Evolutionary conservation across 2,113 vertebrate species (phyloP).

Genomic region (Fulica atra): DNA sequence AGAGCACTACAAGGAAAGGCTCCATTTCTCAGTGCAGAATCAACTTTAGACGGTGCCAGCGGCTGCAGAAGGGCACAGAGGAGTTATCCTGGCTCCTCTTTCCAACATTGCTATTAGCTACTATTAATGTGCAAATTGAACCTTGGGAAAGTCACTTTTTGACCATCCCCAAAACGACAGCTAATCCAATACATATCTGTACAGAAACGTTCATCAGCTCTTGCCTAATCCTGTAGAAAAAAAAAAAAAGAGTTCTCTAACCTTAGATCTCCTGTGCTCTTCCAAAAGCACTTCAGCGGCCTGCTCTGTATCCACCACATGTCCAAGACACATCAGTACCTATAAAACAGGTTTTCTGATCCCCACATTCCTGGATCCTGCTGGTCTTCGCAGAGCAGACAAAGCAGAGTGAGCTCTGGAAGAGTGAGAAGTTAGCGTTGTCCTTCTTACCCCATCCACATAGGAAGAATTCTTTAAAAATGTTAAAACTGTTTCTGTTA

Average conservation of each 20-base stretch:
- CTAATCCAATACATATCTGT: background rate
- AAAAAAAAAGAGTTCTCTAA: accelerated
- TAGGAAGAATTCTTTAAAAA: background rate
- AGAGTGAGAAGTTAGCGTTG: background rate
- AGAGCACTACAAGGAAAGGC: background rate
- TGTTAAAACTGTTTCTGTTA: background rate
- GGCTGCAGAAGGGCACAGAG: background rate
- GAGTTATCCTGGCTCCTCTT: background rate
- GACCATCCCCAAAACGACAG: background rate
- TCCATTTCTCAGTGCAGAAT: background rate
- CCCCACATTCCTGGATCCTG: background rate
- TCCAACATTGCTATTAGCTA: background rate
- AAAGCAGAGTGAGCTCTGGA: background rate
- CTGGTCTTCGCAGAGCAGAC: background rate
- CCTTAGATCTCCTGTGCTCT: background rate
- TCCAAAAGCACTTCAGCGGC: background rate
- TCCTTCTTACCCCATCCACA: background rate
- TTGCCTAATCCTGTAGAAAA: background rate
- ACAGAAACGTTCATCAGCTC: background rate
- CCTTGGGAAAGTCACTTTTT: background rate
- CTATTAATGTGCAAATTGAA: background rate
- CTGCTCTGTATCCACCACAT: accelerated
- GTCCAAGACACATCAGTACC: background rate
- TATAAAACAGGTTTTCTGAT: background rate
- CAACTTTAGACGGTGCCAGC: background rate